Base-by-base conservation (phyloP, 2,888 invertebrate species). In the Xiphydria camelus region DNA sequence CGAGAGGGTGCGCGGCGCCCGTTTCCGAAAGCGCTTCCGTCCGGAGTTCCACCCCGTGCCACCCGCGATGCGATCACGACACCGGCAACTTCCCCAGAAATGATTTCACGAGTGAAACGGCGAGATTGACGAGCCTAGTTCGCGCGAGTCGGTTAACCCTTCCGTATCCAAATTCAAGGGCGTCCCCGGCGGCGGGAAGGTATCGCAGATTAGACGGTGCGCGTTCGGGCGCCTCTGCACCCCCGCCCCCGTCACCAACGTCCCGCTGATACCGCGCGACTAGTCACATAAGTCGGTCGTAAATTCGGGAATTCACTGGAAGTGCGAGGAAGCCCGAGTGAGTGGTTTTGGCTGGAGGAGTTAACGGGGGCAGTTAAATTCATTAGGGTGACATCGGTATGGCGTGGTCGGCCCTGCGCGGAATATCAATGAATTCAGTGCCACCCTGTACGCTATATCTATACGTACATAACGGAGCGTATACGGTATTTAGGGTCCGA, bases 361-460 rank as follows among this genome's bases (percentile, higher is more conserved):
- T 41, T 51, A 49, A 51, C 50, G 55, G 53, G 47, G 45, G 44
- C 49, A 41, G 52, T 55, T 59, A 59, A 62, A 61, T 62, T 62
- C 57, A 62, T 62, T 61, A 61, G 56, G 47, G 45, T 40, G 53
- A 59, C 55, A 57, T 48, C 43, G 51, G 43, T 34, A 41, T 38
- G 51, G 43, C 44, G 45, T 43, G 43, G 51, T 47, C 48, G 50
- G 41, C 34, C 56, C 58, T 50, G 51, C 41, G 32, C 21, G 43
- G 59, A 62, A 62, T 62, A 61, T 59, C 61, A 60, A 61, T 60
- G 58, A 53, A 56, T 50, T 9, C 40, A 20, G 19, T 41, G 10
- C 21, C 40, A 45, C 47, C 45, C 51, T 20, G 17, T 14, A 29
- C 3, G 23, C 2, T 15, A 7, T 3, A 9, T 9, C 22, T 2